Percentiles rank a stretch among this genome's conserved stretches.
Conservation (phyloP, 2,797 vertebrate genomes). For the Syndactyla subalaris region DNA sequence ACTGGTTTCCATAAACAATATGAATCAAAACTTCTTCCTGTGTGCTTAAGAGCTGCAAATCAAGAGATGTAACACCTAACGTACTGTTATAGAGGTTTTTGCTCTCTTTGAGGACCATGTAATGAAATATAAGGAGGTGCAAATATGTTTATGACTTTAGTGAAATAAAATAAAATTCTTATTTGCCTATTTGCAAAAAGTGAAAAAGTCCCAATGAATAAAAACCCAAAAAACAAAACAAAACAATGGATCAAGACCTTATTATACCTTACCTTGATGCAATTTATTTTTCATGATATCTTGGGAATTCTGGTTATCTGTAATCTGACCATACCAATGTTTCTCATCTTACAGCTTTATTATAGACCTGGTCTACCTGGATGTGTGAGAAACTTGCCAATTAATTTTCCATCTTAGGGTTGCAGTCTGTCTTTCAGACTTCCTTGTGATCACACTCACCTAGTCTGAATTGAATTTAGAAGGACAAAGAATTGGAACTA, state of each 20-base stretch:
- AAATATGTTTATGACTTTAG: background rate
- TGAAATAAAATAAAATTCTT: background rate
- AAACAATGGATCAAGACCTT: background rate
- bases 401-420: background rate
- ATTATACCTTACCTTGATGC: background rate
- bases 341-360: background rate
- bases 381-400: background rate
- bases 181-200: background rate
- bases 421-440: background rate
- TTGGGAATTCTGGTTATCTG: background rate
- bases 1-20: background rate
- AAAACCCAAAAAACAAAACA: too few species aligned
- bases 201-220: background rate
- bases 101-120: background rate
- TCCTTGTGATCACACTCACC: background rate
- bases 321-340: background rate
- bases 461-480: constrained; percentile 10
- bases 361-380: background rate
- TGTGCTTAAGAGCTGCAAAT: background rate
- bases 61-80: background rate
- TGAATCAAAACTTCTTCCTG: background rate
- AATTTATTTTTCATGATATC: background rate
- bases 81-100: background rate
- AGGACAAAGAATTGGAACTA: background rate
- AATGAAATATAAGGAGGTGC: background rate